phyloP scores from a whole-genome alignment of 2,888 invertebrate species.

The Hololepta plana region DNA sequence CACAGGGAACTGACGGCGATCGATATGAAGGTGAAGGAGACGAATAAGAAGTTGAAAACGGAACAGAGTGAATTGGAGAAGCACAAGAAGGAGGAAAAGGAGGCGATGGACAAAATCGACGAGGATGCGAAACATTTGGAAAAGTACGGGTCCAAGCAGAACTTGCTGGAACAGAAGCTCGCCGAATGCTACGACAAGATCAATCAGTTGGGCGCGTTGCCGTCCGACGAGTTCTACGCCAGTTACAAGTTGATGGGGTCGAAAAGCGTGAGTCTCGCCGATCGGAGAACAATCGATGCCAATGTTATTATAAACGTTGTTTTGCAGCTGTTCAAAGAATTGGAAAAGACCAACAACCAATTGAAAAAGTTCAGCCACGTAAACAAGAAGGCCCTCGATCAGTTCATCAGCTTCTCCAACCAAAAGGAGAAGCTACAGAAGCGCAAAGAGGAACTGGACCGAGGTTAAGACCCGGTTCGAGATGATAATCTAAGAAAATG shows the following conservation, averaged over 20 bases:
- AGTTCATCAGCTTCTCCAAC: conserved; percentile 96
- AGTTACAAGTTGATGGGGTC: conserved; percentile 57
- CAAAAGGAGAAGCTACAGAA: conserved; percentile 95
- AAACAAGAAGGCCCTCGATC: conserved; percentile 97
- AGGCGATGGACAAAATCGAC: conserved; percentile 83
- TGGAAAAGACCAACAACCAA: conserved; percentile 92
- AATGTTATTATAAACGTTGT: no score
- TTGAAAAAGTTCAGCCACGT: conserved; percentile 98
- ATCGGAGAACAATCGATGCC: no score
- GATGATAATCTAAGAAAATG: neutral
- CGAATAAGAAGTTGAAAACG: conserved; percentile 46
- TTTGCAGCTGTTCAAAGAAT: conserved; percentile 75
- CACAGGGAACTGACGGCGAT: conserved; percentile 64
- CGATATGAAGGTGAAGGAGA: conserved; percentile 57
- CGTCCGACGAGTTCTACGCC: conserved; percentile 79
- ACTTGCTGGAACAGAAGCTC: conserved; percentile 80
- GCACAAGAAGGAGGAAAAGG: conserved; percentile 75
- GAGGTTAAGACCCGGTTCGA: conserved; percentile 45
- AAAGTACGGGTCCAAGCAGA: conserved; percentile 89
- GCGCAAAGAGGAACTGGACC: conserved; percentile 88
- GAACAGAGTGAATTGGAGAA: conserved; percentile 63
- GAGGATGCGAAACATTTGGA: conserved; percentile 92
- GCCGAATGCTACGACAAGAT: conserved; percentile 93
- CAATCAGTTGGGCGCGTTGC: conserved; percentile 85
- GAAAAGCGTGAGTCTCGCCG: conserved; percentile 43